These are phyloP conservation scores for Danio kyathit DNA, from an alignment of 2,797 vertebrate species.

Conservation along the genomic window DNA sequence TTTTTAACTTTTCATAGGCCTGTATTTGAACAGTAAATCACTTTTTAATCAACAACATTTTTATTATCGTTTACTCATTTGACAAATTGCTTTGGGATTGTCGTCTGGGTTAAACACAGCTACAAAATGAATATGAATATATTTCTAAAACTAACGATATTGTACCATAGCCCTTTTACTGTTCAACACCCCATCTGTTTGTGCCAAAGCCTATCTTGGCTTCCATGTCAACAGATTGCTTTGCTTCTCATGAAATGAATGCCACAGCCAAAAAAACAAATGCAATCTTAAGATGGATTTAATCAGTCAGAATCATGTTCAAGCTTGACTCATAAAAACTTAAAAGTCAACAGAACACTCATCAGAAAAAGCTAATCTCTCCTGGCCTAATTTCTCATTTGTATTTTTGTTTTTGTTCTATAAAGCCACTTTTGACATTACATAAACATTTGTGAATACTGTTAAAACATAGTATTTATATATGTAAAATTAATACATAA, in stretches of 20 bases:
- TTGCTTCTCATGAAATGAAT: background rate
- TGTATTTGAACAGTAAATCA: too few relatives aligned
- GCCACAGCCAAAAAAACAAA: background rate
- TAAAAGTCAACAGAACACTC: background rate
- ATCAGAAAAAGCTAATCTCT: background rate
- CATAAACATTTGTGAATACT: background rate
- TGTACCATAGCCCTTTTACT: background rate
- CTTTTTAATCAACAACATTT: too few relatives aligned
- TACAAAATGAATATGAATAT: background rate
- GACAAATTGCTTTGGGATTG: background rate
- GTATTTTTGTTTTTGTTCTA: background rate
- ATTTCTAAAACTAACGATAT: background rate
- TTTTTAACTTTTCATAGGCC: too few relatives aligned
- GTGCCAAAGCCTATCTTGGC: background rate
- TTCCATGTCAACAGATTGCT: background rate
- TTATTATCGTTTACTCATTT: background rate
- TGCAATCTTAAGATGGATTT: background rate
- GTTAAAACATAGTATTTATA: background rate
- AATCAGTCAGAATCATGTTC: background rate
- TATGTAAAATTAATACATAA: background rate
- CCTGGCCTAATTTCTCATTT: background rate
- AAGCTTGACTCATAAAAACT: background rate
- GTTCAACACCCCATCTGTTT: constrained; percentile 6
- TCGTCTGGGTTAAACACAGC: background rate
- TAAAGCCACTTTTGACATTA: background rate